Base-by-base conservation (phyloP, 2,113 vertebrate species). In the Microcebus lehilahytsara region DNA sequence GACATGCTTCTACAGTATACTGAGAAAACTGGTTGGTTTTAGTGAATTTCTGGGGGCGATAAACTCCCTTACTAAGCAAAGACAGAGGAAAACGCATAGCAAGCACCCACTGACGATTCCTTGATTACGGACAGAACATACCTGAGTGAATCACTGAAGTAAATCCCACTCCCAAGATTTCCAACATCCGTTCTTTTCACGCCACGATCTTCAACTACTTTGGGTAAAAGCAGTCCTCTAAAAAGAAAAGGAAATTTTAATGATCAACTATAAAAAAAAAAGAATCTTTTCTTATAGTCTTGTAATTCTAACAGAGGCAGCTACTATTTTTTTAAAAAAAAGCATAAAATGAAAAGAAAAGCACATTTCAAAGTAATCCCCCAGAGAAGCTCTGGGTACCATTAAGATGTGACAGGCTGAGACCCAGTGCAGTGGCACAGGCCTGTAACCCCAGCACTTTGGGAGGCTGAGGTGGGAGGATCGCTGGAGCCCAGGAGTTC, bases 91-190 rank as follows among this genome's bases (percentile, higher is more conserved):
- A 77, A 40, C 16, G 32, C 20, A 51, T 0, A 85, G 74, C 6
- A 84, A 56, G 46, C 16, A 23, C 56, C 51, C 10, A 14, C 30
- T 22, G 27, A 34, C 30, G 5, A 84, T 51, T 69, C 37, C 66
- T 53, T 81, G 25, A 56, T 71, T 95, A n/a, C 64, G 46, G n/a
- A 91, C 1, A 23, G 67, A 64, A 14, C 12, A 23, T 20, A 94
- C 99, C 98, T 98, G 64, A 99, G 6, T 3, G 99, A 98, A 83
- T 99, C 95, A 37, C 98, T 99, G 83, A 99, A 99, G 97, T 99
- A 99, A 98, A 99, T 99, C 56, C 99, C 99, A 90, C 98, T 98
- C 87, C 99, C 99, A 78, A 99, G 99, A 96, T 99, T 98, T 40
- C 99, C 99, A 6, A 93, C 2, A 58, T 99, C 99, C 30, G 99